phyloP scores from a whole-genome alignment of 1,140 invertebrate species.

The Leptinotarsa texana region DNA sequence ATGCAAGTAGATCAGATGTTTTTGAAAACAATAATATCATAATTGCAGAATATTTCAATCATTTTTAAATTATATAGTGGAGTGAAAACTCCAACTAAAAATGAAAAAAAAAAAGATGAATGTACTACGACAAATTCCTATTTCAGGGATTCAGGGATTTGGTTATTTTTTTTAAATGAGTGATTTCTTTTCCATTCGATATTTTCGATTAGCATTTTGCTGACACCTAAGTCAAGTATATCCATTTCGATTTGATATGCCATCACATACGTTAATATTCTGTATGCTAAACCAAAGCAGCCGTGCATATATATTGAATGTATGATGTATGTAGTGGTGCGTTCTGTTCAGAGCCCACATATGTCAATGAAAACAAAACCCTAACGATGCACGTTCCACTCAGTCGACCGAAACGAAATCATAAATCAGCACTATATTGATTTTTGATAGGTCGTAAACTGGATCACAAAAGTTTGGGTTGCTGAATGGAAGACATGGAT shows the following conservation, averaged over 20 bases:
- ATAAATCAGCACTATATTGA: not conserved
- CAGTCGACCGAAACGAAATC: not conserved
- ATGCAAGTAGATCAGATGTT: too few relatives aligned
- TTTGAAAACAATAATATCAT: too few relatives aligned
- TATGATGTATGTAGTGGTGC: not conserved
- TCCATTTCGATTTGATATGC: not conserved
- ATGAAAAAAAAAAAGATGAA: too few relatives aligned
- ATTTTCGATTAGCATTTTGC: not conserved
- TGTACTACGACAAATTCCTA: too few relatives aligned
- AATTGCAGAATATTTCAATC: too few relatives aligned
- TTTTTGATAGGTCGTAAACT: not conserved
- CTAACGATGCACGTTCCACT: not conserved
- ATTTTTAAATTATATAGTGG: too few relatives aligned
- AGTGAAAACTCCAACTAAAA: too few relatives aligned
- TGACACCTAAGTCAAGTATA: not conserved
- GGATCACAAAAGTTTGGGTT: not conserved
- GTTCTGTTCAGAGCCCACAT: slow-evolving; percentile 6
- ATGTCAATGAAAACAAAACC: not conserved
- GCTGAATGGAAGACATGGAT: not conserved
- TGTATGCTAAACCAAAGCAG: not conserved
- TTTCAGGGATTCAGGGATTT: too few relatives aligned
- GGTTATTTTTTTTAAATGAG: too few relatives aligned
- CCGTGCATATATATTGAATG: slow-evolving; percentile 1
- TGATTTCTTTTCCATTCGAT: not conserved
- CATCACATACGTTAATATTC: not conserved